A percentile compares a stretch with the other conserved stretches of the same genome.
These are phyloP conservation scores for Exocentrus adspersus DNA, from an alignment of 2,888 invertebrate species.

Conservation along the genomic window DNA sequence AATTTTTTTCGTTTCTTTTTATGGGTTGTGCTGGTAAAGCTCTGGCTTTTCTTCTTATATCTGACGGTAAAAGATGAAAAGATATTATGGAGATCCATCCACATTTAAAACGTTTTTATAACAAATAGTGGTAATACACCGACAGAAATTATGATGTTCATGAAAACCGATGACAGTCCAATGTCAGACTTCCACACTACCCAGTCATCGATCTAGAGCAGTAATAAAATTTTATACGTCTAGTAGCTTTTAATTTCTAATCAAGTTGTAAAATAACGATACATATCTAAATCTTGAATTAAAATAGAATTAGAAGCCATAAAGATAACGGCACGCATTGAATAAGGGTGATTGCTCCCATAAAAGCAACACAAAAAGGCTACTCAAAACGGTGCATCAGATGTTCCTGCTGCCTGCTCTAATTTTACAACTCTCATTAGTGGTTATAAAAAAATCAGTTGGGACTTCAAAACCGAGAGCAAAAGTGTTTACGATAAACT, in stretches of 20 bases:
- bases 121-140: too few species aligned
- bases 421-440: conserved; percentile 9
- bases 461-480: conserved; percentile 15
- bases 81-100: too few species aligned
- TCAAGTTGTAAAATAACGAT: neutral
- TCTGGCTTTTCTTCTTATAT: too few species aligned
- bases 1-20: too few species aligned
- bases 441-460: conserved; percentile 17
- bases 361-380: conserved; percentile 25
- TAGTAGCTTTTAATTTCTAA: neutral
- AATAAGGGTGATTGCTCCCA: conserved; percentile 38
- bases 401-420: conserved; percentile 5
- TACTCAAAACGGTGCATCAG: neutral
- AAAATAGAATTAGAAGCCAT: conserved; percentile 14
- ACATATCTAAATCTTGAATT: conserved; percentile 4
- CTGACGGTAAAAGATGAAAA: too few species aligned
- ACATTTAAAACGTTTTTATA: too few species aligned
- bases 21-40: too few species aligned
- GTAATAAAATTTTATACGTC: neutral
- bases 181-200: too few species aligned
- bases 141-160: too few species aligned
- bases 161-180: too few species aligned
- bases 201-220: neutral
- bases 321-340: conserved; percentile 15
- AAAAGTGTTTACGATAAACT: conserved; percentile 34